phyloP scores from a whole-genome alignment of 2,113 vertebrate genomes.

The Canis aureus region DNA sequence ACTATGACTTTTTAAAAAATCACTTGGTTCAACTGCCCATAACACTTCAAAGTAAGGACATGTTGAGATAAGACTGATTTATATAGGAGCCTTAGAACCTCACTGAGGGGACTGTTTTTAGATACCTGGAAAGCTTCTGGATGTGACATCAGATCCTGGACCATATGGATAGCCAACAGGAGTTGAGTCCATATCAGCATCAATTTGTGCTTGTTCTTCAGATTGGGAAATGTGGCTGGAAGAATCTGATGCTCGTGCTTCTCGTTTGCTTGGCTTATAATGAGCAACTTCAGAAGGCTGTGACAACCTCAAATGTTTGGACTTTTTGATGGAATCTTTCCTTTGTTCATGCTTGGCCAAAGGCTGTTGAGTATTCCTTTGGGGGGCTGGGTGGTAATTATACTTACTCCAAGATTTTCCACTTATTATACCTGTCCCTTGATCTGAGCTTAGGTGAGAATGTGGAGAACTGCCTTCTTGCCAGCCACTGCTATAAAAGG shows the following conservation, averaged over 20 bases:
- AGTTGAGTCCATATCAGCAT: slow-evolving; percentile 67
- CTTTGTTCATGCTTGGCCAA: slow-evolving; percentile 82
- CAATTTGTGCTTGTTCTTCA: slow-evolving; percentile 80
- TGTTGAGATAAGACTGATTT: slow-evolving; percentile 90
- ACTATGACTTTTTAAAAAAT: background rate
- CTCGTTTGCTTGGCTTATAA: slow-evolving; percentile 81
- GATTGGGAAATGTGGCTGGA: slow-evolving; percentile 48
- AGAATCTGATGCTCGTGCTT: slow-evolving; percentile 67
- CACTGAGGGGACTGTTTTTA: slow-evolving; percentile 63
- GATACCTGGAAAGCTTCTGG: slow-evolving; percentile 83
- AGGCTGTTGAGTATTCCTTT: slow-evolving; percentile 77
- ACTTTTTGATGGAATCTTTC: slow-evolving; percentile 76
- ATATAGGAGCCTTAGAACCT: slow-evolving; percentile 83
- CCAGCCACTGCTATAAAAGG: slow-evolving; percentile 85
- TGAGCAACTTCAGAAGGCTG: slow-evolving; percentile 80
- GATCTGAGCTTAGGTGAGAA: slow-evolving; percentile 79
- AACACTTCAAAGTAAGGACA: slow-evolving; percentile 89
- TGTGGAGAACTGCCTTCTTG: slow-evolving; percentile 85
- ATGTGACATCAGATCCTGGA: slow-evolving; percentile 34
- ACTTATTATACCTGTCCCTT: slow-evolving; percentile 73
- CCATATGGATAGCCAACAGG: slow-evolving; percentile 61
- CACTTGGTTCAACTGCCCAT: slow-evolving; percentile 89
- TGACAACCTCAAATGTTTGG: slow-evolving; percentile 83
- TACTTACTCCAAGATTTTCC: slow-evolving; percentile 85
- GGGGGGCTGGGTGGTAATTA: slow-evolving; percentile 82